Conservation (phyloP, 2,888 invertebrate species). For the Apotomis capreana region DNA sequence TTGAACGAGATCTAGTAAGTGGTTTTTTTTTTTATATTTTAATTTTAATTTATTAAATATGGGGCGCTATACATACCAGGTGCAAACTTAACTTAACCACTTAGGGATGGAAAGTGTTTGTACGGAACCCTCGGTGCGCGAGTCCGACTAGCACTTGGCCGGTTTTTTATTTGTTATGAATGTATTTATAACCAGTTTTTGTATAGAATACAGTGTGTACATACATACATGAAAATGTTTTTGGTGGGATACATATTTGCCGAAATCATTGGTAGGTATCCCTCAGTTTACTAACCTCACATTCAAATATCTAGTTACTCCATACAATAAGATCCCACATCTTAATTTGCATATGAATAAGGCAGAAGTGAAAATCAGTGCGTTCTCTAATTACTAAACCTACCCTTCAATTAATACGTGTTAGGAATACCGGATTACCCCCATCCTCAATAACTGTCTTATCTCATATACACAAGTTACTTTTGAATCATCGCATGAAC, state of each 20-base stretch:
- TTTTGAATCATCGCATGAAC: not conserved
- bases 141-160: no score
- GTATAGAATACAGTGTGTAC: no score
- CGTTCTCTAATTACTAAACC: constrained; percentile 50
- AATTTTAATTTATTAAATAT: no score
- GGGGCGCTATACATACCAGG: no score
- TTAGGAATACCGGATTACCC: constrained; percentile 57
- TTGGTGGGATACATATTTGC: not conserved
- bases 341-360: constrained; percentile 42
- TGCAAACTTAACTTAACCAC: no score
- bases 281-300: not conserved
- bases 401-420: constrained; percentile 56
- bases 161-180: no score
- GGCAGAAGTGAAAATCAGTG: constrained; percentile 54
- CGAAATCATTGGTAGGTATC: not conserved
- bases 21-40: no score
- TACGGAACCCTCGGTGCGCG: no score
- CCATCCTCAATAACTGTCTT: constrained; percentile 47
- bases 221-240: no score
- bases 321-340: constrained; percentile 34
- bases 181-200: no score
- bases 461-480: constrained; percentile 20
- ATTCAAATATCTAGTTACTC: constrained; percentile 23
- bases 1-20: no score
- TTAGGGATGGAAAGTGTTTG: no score